phyloP scores from a whole-genome alignment of 2,888 invertebrate species.

The Oligia fasciuncula region DNA sequence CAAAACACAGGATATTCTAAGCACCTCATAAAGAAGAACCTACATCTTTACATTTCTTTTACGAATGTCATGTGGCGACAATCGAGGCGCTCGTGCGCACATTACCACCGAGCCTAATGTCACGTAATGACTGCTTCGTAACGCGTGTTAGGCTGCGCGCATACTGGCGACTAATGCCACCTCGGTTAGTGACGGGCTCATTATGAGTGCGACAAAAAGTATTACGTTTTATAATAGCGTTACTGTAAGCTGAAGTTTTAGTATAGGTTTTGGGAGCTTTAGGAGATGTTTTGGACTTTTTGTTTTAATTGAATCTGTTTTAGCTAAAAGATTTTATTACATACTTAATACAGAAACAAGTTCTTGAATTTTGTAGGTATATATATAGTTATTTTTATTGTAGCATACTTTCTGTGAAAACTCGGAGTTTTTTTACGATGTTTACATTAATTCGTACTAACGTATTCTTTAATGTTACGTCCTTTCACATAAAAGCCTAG shows the following conservation, averaged over 20 bases:
- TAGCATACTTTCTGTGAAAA: neutral
- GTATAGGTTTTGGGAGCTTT: neutral
- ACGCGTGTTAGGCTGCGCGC: conserved; percentile 66
- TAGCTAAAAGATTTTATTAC: neutral
- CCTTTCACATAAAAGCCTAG: neutral
- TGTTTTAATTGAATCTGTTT: neutral
- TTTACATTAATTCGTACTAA: neutral
- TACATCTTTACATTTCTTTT: conserved; percentile 35
- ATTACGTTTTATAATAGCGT: conserved; percentile 6
- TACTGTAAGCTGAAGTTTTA: neutral
- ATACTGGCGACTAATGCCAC: conserved; percentile 62
- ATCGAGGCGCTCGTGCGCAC: conserved; percentile 62
- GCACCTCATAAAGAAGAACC: conserved; percentile 10
- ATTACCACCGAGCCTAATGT: conserved; percentile 68
- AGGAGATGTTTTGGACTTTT: no score
- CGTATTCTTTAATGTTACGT: neutral
- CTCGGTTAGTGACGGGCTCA: conserved; percentile 63
- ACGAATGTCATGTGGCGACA: conserved; percentile 38
- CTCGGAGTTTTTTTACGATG: neutral
- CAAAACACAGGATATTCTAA: conserved; percentile 2
- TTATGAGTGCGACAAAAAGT: conserved; percentile 58
- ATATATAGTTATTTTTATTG: neutral
- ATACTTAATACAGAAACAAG: neutral
- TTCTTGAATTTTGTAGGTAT: no score
- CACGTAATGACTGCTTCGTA: conserved; percentile 68